phyloP scores from a whole-genome alignment of 2,888 invertebrate genomes.

The Athripsodes cinereus region DNA sequence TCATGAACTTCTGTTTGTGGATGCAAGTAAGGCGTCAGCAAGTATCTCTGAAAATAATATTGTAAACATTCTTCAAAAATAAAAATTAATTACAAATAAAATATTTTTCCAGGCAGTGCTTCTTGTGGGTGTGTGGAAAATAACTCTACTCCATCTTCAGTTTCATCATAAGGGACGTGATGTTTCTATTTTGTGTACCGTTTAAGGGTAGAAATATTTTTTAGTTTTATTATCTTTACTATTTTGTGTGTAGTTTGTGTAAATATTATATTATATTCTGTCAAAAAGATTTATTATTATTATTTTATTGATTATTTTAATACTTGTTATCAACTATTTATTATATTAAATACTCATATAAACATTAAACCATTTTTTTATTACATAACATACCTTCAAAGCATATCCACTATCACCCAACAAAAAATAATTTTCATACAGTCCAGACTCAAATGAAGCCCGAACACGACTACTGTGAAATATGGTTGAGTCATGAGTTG shows the following conservation, averaged over 20 bases:
- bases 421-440: constrained; percentile 29
- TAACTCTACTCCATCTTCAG: not conserved
- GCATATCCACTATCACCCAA: constrained; percentile 30
- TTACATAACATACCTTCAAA: not conserved
- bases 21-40: constrained; percentile 1
- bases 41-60: constrained; percentile 2
- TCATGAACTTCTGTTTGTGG: not conserved
- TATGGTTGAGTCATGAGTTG: too few relatives aligned
- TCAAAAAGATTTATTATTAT: too few relatives aligned
- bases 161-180: not conserved
- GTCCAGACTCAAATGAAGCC: constrained; percentile 28
- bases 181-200: not conserved
- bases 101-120: not conserved
- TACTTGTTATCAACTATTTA: not conserved
- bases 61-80: not conserved
- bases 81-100: not conserved
- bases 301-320: not conserved
- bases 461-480: constrained; percentile 26
- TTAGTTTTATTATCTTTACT: not conserved
- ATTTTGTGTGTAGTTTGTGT: too few relatives aligned
- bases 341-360: not conserved
- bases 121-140: not conserved
- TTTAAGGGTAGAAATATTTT: not conserved
- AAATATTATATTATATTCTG: too few relatives aligned
- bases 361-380: not conserved